Evolutionary conservation across 2,797 vertebrate genomes (phyloP), one percentile per base, ranked within the genome.

Genomic region (Silurus lanzhouensis): DNA sequence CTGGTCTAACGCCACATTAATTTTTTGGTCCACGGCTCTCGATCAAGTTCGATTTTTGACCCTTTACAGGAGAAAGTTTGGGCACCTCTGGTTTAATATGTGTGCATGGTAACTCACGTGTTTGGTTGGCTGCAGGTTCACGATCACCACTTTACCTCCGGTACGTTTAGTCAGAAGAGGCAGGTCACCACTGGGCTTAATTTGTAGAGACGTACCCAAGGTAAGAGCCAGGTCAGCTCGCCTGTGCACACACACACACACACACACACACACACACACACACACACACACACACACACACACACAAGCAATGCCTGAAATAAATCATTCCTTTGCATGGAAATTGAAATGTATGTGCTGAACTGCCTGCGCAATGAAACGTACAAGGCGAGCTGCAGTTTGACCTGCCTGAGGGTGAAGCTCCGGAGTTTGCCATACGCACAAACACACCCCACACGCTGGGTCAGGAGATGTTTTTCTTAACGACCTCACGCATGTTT

Each of bases 41-140:
- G 31, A 38, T 38, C 31, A 38, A 38, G 31, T 38, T 38, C 31
- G 31, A 38, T 38, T 38, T 38, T 38, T 38, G 38, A 38, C 38
- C 38, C 38, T 38, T 38, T 38, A 38, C 38, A 38, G 38, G 3
- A 38, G 38, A 38, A 38, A 4, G 38, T 38, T 38, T 38, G 3
- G 38, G 38, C 38, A 38, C 38, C 38, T 38, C 38, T 38, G 38
- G 38, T 38, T 38, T 38, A 38, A 38, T 27, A 27, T 75, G 66
- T 82, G n/a, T 31, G 6, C 17, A 31, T 74, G 48, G 60, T 60
- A 38, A 96, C 97, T 90, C 93, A 99, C 98, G 0, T 99, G 97
- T 91, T 99, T 99, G 1, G 98, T 99, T 46, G 96, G 92, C 92
- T 99, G 98, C 2, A 99, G 94, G 91, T 99, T 99, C 88, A 99